Percentiles rank a stretch among this genome's conserved stretches.
phyloP scores from a whole-genome alignment of 53 echinoderm and acorn worm genomes.

The Patiria pectinifera region DNA sequence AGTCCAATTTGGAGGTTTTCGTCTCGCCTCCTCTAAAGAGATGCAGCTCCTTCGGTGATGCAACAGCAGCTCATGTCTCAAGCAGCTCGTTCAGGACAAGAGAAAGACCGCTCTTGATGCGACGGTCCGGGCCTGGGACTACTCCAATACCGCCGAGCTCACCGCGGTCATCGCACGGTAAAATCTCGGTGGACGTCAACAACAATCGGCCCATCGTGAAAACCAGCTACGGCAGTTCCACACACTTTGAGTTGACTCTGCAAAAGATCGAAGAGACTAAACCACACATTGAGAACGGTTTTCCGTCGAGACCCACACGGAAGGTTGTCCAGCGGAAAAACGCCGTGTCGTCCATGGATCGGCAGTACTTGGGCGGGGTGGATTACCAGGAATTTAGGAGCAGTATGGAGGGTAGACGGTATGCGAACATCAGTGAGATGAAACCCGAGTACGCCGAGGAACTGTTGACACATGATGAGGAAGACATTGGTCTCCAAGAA shows the following conservation, averaged over 20 bases:
- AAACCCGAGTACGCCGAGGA: slow-evolving; percentile 59
- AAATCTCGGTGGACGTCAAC: not conserved
- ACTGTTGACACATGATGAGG: slow-evolving; percentile 60
- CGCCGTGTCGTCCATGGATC: slow-evolving; percentile 2
- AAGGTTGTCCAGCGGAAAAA: slow-evolving; percentile 33
- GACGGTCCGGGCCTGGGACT: slow-evolving; percentile 10
- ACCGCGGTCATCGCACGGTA: slow-evolving; percentile 26
- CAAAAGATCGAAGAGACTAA: slow-evolving; percentile 75
- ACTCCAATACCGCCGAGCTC: slow-evolving; percentile 58
- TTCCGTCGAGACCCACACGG: slow-evolving; percentile 6
- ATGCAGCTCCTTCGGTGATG: slow-evolving; percentile 19
- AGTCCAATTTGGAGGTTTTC: slow-evolving; percentile 44
- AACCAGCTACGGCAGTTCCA: slow-evolving; percentile 55
- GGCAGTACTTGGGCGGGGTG: slow-evolving; percentile 38
- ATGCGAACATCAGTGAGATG: slow-evolving; percentile 71
- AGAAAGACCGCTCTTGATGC: slow-evolving; percentile 34
- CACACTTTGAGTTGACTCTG: slow-evolving; percentile 74
- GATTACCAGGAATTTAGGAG: slow-evolving; percentile 66
- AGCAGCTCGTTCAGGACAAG: slow-evolving; percentile 30
- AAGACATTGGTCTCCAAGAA: slow-evolving; percentile 14
- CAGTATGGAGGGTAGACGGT: slow-evolving; percentile 59
- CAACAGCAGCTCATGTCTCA: not conserved
- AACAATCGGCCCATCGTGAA: slow-evolving; percentile 29
- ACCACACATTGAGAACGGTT: slow-evolving; percentile 15
- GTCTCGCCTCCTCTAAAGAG: slow-evolving; percentile 25